Percentiles rank a stretch among this genome's conserved stretches.
These are phyloP conservation scores for Netelia virgata DNA, from an alignment of 2,888 invertebrate genomes.

Conservation along the genomic window DNA sequence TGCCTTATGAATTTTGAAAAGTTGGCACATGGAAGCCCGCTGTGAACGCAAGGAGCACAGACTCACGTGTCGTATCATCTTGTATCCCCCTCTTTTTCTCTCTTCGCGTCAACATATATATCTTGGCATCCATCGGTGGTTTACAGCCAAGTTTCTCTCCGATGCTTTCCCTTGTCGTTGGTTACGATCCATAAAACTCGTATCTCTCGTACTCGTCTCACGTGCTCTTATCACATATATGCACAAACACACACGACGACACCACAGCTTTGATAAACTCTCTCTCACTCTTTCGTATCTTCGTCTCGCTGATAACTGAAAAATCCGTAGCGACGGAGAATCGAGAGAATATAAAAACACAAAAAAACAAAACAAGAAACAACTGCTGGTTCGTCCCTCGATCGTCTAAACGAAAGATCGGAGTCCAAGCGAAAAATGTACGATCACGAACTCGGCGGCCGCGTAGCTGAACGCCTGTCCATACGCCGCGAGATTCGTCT, in stretches of 20 bases:
- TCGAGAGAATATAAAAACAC: background rate
- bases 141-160: background rate
- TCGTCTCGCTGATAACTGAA: background rate
- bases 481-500: background rate
- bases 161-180: background rate
- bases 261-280: background rate
- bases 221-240: background rate
- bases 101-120: conserved; percentile 13
- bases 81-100: conserved; percentile 48
- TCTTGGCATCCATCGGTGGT: background rate
- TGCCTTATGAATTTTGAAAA: conserved; percentile 95
- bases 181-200: background rate
- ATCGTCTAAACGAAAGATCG: background rate
- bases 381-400: background rate
- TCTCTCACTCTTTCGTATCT: background rate
- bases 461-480: background rate
- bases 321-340: background rate
- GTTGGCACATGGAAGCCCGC: conserved; percentile 95
- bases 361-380: background rate
- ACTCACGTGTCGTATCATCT: conserved; percentile 77
- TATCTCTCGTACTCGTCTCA: background rate
- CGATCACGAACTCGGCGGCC: background rate
- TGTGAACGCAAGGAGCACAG: conserved; percentile 96
- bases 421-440: background rate
- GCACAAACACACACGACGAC: background rate